Evolutionary conservation across 1,140 invertebrate species (phyloP), one percentile per base, ranked within the genome.

Genomic region (Vanessa tameamea): DNA sequence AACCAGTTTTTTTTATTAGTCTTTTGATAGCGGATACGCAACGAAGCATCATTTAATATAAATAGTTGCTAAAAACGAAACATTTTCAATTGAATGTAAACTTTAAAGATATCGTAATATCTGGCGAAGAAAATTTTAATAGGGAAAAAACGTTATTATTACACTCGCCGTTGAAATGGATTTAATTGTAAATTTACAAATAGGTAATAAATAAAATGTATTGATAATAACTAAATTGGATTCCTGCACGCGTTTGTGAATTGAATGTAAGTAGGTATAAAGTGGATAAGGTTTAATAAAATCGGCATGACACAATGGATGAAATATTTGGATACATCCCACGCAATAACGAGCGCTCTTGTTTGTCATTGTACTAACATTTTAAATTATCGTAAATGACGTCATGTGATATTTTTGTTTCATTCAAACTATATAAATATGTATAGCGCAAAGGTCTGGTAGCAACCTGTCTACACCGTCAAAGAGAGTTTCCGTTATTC

Each of bases 261-360:
- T 37, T 7, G 37, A 9, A 43, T 8, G 37, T 43, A 43, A 11
- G n/a, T 53, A 16, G 8, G 4, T 8, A 53, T 7, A 53, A 53
- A 53, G 20, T 53, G 51, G 53, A 57, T n/a, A 3, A 12, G 6
- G 23, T 57, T 48, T 43, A 61, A 59, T 69, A 31, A 69, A 69
- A 37, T 61, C n/a, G 37, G 43, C 43, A 20, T 70, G 68, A 70
- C 26, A 70, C 50, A 63, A 70, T 61, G 47, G 15, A 13, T 37
- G 68, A 70, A 70, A 70, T 63, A 70, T 70, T 70, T 64, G 47
- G 68, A 47, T 51, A 23, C 23, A 1, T 37, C 68, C 68, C 68
- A 70, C 68, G 57, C 59, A 37, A 43, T 64, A 23, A 37, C 47
- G 23, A 61, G 57, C 13, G 31, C 57, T 23, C 6, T 26, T 20